These are phyloP conservation scores for Alectura lathami DNA, from an alignment of 2,113 vertebrate genomes.

Conservation along the genomic window DNA sequence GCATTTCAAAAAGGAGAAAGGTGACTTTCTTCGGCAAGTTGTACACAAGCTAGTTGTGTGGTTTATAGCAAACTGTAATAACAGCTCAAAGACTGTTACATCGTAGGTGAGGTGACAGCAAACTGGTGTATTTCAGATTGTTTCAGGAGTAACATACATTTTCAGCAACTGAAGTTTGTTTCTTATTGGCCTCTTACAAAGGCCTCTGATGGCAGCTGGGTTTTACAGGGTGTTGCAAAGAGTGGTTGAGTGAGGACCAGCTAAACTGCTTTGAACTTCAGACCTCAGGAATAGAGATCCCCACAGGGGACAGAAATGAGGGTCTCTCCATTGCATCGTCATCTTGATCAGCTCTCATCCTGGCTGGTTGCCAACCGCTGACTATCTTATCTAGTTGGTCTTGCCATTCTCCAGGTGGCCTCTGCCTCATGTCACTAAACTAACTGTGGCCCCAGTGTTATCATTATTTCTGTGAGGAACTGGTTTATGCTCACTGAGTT, in stretches of 20 bases:
- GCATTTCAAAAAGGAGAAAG: background rate
- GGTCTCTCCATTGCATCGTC: accelerated
- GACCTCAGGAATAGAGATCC: background rate
- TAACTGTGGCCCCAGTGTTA: background rate
- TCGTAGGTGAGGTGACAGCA: background rate
- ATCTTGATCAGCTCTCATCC: background rate
- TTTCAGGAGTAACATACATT: background rate
- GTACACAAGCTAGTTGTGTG: background rate
- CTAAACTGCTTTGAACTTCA: background rate
- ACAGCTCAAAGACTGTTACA: background rate
- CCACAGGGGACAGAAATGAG: background rate
- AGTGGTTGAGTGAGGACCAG: accelerated
- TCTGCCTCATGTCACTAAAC: accelerated
- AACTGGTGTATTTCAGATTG: background rate
- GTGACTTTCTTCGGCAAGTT: background rate
- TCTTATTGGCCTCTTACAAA: background rate
- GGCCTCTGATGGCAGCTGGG: background rate
- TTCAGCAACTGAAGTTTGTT: background rate
- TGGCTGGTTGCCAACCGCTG: background rate
- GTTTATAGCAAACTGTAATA: background rate
- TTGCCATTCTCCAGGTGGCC: background rate
- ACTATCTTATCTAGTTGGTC: accelerated
- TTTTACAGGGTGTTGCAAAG: background rate
- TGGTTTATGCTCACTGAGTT: background rate
- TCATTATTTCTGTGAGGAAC: background rate